Percentiles rank a stretch among this genome's conserved stretches.
Evolutionary conservation across 2,888 invertebrate species (phyloP).

Genomic region (Agapetus fuscipes): DNA sequence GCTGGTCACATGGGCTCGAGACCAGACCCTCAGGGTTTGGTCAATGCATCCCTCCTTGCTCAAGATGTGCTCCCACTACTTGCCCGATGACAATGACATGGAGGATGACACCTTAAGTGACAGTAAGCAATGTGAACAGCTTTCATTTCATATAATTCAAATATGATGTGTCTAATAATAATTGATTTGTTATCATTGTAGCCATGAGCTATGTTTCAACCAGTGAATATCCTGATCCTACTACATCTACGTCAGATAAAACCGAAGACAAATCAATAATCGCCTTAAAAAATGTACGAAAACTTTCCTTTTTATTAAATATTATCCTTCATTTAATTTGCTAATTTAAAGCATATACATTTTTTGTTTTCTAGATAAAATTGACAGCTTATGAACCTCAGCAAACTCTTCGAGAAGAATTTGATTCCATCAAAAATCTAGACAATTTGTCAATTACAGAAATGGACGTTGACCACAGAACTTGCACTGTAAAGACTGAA

Average conservation of each 20-base stretch:
- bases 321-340: background rate
- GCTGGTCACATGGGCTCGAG: slow-evolving; percentile 90
- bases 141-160: background rate
- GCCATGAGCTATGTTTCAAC: slow-evolving; percentile 39
- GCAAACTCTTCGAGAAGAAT: slow-evolving; percentile 38
- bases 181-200: slow-evolving; percentile 25
- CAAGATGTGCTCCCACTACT: slow-evolving; percentile 59
- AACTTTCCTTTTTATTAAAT: too few relatives aligned
- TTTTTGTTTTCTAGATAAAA: slow-evolving; percentile 32
- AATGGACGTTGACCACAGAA: slow-evolving; percentile 49
- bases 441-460: slow-evolving; percentile 45
- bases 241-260: slow-evolving; percentile 30
- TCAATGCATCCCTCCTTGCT: slow-evolving; percentile 77
- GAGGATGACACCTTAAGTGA: slow-evolving; percentile 44
- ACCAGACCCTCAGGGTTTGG: slow-evolving; percentile 87
- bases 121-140: slow-evolving; percentile 27
- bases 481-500: slow-evolving; percentile 48
- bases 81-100: slow-evolving; percentile 54
- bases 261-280: too few relatives aligned
- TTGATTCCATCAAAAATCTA: slow-evolving; percentile 43
- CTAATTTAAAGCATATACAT: too few relatives aligned
- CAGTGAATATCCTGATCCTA: slow-evolving; percentile 34
- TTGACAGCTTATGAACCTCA: slow-evolving; percentile 31
- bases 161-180: background rate
- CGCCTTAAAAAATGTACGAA: too few relatives aligned